Evolutionary conservation across 2,888 invertebrate genomes (phyloP).

Genomic region (Mantis religiosa): DNA sequence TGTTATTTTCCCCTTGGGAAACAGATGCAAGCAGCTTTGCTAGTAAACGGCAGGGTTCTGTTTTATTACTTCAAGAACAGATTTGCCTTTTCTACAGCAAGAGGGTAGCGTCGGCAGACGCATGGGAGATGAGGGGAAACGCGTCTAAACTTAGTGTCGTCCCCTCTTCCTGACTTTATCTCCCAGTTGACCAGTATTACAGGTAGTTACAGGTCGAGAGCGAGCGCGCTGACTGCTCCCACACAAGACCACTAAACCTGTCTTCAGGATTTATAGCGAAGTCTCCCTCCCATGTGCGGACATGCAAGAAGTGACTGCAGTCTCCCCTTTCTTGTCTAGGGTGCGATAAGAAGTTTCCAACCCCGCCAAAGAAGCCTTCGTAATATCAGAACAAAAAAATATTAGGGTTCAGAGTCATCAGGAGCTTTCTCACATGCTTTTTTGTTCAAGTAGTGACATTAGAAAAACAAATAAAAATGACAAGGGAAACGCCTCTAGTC

Average conservation of each 20-base stretch:
- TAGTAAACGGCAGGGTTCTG: neutral
- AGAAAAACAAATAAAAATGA: neutral
- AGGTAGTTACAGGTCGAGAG: conserved; percentile 14
- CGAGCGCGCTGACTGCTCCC: neutral
- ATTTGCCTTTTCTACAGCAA: neutral
- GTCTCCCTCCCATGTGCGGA: neutral
- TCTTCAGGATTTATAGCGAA: conserved; percentile 22
- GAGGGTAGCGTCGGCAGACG: neutral
- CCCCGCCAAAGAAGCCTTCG: neutral
- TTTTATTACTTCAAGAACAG: neutral
- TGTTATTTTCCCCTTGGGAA: neutral
- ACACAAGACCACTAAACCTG: conserved; percentile 22
- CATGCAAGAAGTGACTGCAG: conserved; percentile 2
- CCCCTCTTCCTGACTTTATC: neutral
- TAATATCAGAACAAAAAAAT: neutral
- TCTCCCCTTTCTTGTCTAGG: neutral
- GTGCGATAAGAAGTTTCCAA: neutral
- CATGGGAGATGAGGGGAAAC: neutral
- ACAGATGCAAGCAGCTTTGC: neutral
- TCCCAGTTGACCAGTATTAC: conserved; percentile 16
- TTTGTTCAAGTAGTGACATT: neutral
- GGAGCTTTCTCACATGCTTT: neutral
- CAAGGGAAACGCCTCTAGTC: neutral
- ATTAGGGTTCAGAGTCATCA: neutral
- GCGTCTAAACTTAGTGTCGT: neutral